Conservation (phyloP, 2,797 vertebrate genomes). For the Acanthis flammea region DNA sequence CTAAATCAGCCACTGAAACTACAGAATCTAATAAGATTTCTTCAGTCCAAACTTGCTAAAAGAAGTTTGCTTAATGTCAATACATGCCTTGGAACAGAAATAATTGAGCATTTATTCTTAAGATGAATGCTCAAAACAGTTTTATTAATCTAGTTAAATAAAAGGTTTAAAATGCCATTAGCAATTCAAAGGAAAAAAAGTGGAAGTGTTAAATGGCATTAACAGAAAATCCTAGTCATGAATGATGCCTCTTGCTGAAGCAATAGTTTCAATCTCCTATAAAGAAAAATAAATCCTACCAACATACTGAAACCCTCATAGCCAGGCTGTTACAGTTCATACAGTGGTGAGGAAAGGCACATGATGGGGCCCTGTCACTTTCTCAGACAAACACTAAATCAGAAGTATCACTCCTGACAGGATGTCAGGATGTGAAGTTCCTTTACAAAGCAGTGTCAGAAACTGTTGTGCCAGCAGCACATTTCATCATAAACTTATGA, state of each 20-base stretch:
- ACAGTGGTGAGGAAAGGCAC: background rate
- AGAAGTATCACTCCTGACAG: background rate
- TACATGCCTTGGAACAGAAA: background rate
- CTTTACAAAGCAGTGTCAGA: background rate
- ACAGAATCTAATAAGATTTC: background rate
- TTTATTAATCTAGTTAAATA: background rate
- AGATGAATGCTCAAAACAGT: background rate
- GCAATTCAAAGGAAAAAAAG: background rate
- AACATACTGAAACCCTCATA: background rate
- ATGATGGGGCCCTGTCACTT: background rate
- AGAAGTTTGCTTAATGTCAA: background rate
- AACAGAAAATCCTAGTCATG: background rate
- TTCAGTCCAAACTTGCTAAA: background rate
- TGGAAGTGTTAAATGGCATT: background rate
- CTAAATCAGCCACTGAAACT: background rate
- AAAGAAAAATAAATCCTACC: background rate
- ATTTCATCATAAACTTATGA: background rate
- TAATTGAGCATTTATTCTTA: background rate
- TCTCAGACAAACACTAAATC: background rate
- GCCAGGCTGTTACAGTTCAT: background rate
- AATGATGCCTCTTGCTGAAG: background rate
- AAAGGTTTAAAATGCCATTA: background rate
- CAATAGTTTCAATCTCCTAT: background rate
- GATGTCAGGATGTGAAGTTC: background rate
- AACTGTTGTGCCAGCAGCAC: background rate